Evolutionary conservation across 2,797 vertebrate genomes (phyloP), one percentile per base, ranked within the genome.

Genomic region (Lacerta bilineata): DNA sequence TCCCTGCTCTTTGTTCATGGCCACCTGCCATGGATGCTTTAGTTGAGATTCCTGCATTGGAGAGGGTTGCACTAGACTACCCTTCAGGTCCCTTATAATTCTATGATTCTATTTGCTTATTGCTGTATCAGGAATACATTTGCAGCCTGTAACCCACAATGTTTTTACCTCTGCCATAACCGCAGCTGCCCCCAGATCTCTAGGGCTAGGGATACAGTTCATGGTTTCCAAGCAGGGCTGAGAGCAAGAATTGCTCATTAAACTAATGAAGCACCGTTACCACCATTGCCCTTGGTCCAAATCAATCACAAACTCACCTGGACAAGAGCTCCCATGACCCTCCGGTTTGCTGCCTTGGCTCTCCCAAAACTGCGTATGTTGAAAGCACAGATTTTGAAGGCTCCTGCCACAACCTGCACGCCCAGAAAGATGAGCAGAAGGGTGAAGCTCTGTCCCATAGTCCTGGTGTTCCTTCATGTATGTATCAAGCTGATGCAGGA

Each of bases 371-470:
- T 95, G 9, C 97, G 97, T 41, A 97, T 90, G 41, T 98, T 98
- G 93, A 98, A 98, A 88, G 98, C 97, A 72, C 98, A 98, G 88
- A 98, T 96, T 84, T 94, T 96, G 87, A 98, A 98, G 59, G 94
- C 91, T 4, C 92, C 17, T 36, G 15, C 66, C 71, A 8, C 13
- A 5, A 13, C 75, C 33, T 43, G 84, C 80, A 91, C 74, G 8
- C 92, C 50, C 15, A 94, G 20, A 20, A 89, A 59, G n/a, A 94
- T 46, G 72, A 94, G 85, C 39, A 93, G 36, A 4, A 43, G 2
- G 13, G 71, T 18, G 1, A 93, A 71, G 66, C 80, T 9, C 74
- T 72, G 55, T 18, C 55, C 55, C 83, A 81, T 85, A 36, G 43
- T 64, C 36, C 64, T 10, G 36, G 4, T 15, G 29, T 39, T 8